A percentile compares a stretch with the other conserved stretches of the same genome.
Conservation (phyloP, 2,888 invertebrate genomes). For the Acronicta aceris region DNA sequence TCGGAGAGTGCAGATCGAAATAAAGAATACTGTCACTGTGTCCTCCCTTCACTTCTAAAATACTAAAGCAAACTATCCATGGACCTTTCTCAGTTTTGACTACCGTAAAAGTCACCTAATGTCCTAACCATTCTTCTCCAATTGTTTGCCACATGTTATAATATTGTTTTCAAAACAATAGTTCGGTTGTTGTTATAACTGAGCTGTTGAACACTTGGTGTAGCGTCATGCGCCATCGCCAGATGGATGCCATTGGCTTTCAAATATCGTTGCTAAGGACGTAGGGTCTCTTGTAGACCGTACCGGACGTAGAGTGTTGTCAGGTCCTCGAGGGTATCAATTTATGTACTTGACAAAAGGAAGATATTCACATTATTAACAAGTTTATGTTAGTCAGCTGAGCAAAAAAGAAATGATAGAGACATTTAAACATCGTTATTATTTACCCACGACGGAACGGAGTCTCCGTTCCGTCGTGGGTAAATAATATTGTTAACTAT, state of each 20-base stretch:
- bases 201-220: slow-evolving; percentile 12
- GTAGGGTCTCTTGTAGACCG: too few species aligned
- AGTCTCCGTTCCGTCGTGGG: too few species aligned
- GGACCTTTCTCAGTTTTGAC: slow-evolving; percentile 13
- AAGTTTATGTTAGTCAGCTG: too few species aligned
- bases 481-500: too few species aligned
- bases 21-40: too few species aligned
- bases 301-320: too few species aligned
- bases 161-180: slow-evolving; percentile 40
- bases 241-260: slow-evolving; percentile 2
- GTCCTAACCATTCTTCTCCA: slow-evolving; percentile 23
- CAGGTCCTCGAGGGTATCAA: neutral
- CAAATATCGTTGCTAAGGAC: neutral
- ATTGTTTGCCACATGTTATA: slow-evolving; percentile 31
- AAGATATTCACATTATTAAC: neutral
- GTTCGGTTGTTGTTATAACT: slow-evolving; percentile 13
- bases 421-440: too few species aligned
- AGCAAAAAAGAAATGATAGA: too few species aligned
- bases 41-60: too few species aligned
- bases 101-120: slow-evolving; percentile 16
- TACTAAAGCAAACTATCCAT: too few species aligned
- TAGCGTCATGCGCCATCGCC: slow-evolving; percentile 18
- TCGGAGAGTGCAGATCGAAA: too few species aligned
- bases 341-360: neutral
- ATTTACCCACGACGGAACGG: too few species aligned